Evolutionary conservation across 2,113 vertebrate species (phyloP), one percentile per base, ranked within the genome.

Genomic region (Sapayoa aenigma): DNA sequence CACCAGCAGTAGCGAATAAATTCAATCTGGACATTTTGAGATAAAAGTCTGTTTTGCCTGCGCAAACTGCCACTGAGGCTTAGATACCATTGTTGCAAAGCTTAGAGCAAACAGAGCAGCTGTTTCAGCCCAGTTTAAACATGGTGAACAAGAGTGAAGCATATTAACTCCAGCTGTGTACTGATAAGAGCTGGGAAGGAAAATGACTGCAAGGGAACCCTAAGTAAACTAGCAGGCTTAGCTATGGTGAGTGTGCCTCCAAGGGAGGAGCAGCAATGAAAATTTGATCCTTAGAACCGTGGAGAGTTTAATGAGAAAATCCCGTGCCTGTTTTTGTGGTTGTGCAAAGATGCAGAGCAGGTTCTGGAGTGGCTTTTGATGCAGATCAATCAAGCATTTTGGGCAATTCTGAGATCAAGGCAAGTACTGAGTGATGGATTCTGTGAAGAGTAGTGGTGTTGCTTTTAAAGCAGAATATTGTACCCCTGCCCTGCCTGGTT

Each of bases 121-220:
- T 95, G 85, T 94, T 94, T 87, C 86, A 93, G 83, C 75, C 95
- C 60, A 90, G 73, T 92, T 92, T 68, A 94, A 95, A 95, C 79
- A 89, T 22, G 47, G 76, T 72, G 92, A 96, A 78, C 72, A 88
- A 81, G 90, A 92, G 56, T 52, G 75, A 84, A 90, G 41, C 60
- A 78, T 92, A 96, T 96, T 90, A 92, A 78, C 83, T 94, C 88
- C 95, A 97, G 93, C 94, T 96, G 93, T 81, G 59, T 67, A 30
- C 79, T 62, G 93, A 88, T 94, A 94, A 84, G 75, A 94, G 85
- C 82, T 89, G 88, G 85, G 83, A 77, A 88, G 76, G 88, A 90
- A 93, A 95, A 92, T 89, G 72, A 68, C 82, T 87, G 73, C 73
- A 65, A 68, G 65, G 33, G 65, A 93, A 67, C 83, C 73, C 84